These are phyloP conservation scores for Clanis bilineata DNA, from an alignment of 2,888 invertebrate genomes.

Conservation along the genomic window DNA sequence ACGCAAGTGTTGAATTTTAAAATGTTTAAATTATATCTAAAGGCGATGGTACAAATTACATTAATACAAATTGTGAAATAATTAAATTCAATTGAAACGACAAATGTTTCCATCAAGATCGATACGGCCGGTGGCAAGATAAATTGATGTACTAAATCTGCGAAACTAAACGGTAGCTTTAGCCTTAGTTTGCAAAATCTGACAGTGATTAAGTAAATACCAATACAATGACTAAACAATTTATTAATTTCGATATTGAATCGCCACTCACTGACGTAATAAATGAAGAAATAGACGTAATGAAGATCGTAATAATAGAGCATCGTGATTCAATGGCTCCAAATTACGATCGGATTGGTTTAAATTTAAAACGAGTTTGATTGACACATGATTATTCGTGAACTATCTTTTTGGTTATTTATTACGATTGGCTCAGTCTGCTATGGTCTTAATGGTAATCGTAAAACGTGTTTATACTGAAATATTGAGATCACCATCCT, in stretches of 20 bases:
- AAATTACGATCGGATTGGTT: constrained; percentile 19
- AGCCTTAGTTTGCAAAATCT: constrained; percentile 18
- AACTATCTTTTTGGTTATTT: constrained; percentile 22
- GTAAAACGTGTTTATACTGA: constrained; percentile 58
- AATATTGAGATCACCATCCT: constrained; percentile 64
- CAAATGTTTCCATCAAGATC: neutral
- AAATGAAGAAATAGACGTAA: constrained; percentile 18
- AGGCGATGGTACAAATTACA: constrained; percentile 27
- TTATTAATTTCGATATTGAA: constrained; percentile 17
- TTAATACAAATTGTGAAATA: constrained; percentile 17
- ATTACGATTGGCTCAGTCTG: constrained; percentile 28
- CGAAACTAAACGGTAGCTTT: constrained; percentile 18
- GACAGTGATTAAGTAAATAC: constrained; percentile 26
- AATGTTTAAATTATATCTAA: constrained; percentile 27
- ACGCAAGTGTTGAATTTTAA: constrained; percentile 51
- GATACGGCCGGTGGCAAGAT: constrained; percentile 15
- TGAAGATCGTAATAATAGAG: constrained; percentile 1
- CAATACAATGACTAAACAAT: constrained; percentile 11
- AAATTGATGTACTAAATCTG: constrained; percentile 11
- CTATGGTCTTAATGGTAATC: constrained; percentile 34
- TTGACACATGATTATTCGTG: constrained; percentile 15
- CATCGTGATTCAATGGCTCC: constrained; percentile 8
- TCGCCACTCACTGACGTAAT: neutral
- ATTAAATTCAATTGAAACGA: neutral
- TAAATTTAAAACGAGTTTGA: neutral